phyloP scores from a whole-genome alignment of 2,888 invertebrate genomes.

The Apamea crenata region DNA sequence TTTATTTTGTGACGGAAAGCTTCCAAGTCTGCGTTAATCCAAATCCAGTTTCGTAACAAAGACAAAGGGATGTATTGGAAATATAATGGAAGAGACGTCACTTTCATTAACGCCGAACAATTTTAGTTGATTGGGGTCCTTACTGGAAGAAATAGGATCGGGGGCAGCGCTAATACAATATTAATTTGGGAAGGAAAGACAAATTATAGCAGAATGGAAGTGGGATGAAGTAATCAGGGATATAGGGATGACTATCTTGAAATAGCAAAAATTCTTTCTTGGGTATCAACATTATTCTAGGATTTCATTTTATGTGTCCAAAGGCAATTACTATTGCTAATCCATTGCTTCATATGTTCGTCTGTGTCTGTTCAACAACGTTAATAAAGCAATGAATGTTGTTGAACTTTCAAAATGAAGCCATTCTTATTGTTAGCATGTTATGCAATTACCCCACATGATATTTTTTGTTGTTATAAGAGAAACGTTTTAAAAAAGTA shows the following conservation, averaged over 20 bases:
- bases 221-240: slow-evolving; percentile 14
- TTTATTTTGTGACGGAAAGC: background rate
- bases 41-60: slow-evolving; percentile 61
- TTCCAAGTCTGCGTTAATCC: slow-evolving; percentile 53
- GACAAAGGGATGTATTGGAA: slow-evolving; percentile 64
- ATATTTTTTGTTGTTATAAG: too few relatives aligned
- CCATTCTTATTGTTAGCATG: too few relatives aligned
- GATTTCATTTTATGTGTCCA: background rate
- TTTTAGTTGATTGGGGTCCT: slow-evolving; percentile 61
- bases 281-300: background rate
- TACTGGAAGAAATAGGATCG: slow-evolving; percentile 52
- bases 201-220: slow-evolving; percentile 36
- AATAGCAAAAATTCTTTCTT: background rate
- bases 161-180: slow-evolving; percentile 45
- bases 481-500: background rate
- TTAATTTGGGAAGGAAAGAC: slow-evolving; percentile 54
- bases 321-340: background rate
- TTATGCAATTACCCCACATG: too few relatives aligned
- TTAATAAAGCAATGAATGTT: too few relatives aligned
- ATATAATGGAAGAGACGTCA: slow-evolving; percentile 59
- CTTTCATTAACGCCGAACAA: slow-evolving; percentile 61
- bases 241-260: slow-evolving; percentile 8
- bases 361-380: too few relatives aligned
- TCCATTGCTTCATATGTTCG: too few relatives aligned
- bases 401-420: too few relatives aligned